Conservation (phyloP, 2,888 invertebrate genomes). For the Poecilobothrus nobilitatus region DNA sequence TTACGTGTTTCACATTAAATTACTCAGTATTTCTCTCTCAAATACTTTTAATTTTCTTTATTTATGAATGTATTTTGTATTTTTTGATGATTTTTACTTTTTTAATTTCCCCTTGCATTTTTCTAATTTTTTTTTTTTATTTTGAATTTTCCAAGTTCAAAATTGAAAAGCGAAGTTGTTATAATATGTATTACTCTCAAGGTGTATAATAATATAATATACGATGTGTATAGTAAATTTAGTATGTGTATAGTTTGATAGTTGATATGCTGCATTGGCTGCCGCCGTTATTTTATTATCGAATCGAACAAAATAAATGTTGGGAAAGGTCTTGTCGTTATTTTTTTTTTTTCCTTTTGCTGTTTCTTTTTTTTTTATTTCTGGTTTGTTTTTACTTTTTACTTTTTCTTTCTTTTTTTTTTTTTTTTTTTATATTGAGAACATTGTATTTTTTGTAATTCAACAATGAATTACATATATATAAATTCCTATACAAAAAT, state of each 20-base stretch:
- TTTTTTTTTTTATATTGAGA: no score
- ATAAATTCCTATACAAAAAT: background rate
- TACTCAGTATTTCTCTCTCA: background rate
- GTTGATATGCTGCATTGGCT: background rate
- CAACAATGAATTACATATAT: background rate
- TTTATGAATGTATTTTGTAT: background rate
- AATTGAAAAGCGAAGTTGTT: constrained; percentile 1
- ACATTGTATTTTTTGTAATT: no score
- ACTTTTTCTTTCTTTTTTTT: no score
- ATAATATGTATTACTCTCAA: background rate
- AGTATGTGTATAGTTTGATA: no score
- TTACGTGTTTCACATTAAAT: background rate
- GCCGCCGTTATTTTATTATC: background rate
- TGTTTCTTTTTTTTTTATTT: no score
- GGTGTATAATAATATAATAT: background rate
- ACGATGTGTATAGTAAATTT: no score
- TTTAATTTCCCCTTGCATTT: constrained; percentile 1
- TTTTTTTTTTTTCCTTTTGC: background rate
- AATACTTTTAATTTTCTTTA: no score
- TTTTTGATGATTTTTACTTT: background rate
- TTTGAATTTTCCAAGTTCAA: background rate
- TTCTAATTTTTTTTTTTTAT: background rate
- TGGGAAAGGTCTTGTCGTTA: background rate
- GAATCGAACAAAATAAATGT: constrained; percentile 6
- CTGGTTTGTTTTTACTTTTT: no score